Conservation (phyloP, 2,797 vertebrate species). For the Dromococcyx pavoninus region DNA sequence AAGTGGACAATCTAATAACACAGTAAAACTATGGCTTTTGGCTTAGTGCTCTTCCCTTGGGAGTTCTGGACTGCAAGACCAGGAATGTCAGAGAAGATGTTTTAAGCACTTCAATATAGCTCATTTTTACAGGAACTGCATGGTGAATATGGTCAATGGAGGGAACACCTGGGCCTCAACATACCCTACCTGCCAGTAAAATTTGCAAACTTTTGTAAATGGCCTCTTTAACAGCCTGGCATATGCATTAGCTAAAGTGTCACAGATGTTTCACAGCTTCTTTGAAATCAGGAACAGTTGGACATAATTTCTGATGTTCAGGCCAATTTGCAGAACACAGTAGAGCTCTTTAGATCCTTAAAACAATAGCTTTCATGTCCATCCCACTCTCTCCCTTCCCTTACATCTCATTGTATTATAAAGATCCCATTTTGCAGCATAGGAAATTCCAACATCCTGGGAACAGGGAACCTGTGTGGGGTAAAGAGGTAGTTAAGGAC, state of each 20-base stretch:
- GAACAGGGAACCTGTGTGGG: neutral
- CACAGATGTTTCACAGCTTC: conserved; percentile 32
- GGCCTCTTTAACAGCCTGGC: neutral
- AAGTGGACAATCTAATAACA: neutral
- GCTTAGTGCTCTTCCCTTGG: neutral
- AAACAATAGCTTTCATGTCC: neutral
- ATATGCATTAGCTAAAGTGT: neutral
- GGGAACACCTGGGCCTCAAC: neutral
- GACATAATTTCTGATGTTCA: neutral
- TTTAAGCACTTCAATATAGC: neutral
- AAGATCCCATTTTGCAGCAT: accelerated
- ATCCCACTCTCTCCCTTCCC: too few species aligned
- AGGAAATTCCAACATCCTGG: accelerated
- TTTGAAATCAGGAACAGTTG: neutral
- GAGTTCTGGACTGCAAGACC: neutral
- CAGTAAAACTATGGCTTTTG: neutral
- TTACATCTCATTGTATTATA: neutral
- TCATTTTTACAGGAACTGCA: neutral
- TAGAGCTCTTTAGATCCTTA: neutral
- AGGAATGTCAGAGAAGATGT: neutral
- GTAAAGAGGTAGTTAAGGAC: accelerated
- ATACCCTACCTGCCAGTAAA: conserved; percentile 5
- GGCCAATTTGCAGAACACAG: neutral
- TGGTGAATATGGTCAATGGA: neutral
- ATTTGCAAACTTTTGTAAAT: conserved; percentile 24